phyloP scores from a whole-genome alignment of 2,888 invertebrate species.

The Drosophila maculinotata region DNA sequence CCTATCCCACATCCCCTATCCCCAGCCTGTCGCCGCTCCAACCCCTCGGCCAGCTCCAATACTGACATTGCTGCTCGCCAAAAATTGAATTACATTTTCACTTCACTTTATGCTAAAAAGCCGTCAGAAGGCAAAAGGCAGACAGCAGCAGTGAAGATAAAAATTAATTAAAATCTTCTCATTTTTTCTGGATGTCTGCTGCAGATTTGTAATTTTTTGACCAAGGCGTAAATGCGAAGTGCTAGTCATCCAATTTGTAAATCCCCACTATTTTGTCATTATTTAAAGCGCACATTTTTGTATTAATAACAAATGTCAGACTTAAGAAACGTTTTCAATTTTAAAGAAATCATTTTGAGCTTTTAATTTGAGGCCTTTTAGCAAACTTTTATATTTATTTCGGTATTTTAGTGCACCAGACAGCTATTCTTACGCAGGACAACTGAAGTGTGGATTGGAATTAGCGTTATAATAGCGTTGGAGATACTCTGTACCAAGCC shows the following conservation, averaged over 20 bases:
- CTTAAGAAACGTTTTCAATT: not conserved
- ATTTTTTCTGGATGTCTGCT: slow-evolving; percentile 24
- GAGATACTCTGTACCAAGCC: too few species aligned
- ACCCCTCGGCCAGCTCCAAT: not conserved
- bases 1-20: not conserved
- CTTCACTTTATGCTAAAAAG: slow-evolving; percentile 70
- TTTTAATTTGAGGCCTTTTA: too few species aligned
- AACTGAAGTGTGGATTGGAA: too few species aligned
- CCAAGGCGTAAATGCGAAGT: slow-evolving; percentile 4
- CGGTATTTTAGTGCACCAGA: too few species aligned
- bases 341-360: too few species aligned
- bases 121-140: slow-evolving; percentile 43
- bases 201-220: slow-evolving; percentile 24
- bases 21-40: not conserved
- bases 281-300: not conserved
- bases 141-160: slow-evolving; percentile 45
- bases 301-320: not conserved
- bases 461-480: too few species aligned
- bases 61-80: slow-evolving; percentile 25
- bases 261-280: not conserved
- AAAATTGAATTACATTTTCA: slow-evolving; percentile 79
- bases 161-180: slow-evolving; percentile 71
- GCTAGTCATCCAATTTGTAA: slow-evolving; percentile 4
- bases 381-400: too few species aligned
- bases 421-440: too few species aligned